Evolutionary conservation across 2,113 vertebrate genomes (phyloP), one percentile per base, ranked within the genome.

Genomic region (Sinocyclocheilus maitianheensis): DNA sequence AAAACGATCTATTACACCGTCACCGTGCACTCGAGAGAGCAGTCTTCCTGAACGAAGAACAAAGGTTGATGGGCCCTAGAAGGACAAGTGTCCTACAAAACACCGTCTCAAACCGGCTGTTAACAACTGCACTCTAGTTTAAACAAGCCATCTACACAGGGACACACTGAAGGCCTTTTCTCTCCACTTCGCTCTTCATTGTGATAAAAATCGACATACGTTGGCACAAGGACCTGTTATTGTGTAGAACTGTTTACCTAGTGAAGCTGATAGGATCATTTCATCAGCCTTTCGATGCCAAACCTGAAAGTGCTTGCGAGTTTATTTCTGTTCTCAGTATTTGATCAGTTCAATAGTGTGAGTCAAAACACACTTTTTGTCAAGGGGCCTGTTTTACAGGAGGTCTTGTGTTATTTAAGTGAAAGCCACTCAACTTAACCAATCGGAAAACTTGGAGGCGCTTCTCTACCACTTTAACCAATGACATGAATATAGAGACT

Each of bases 1-100:
- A 87, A 91, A 94, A 91, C 89, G 89, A 92, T 93, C 91, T 91
- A 92, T 89, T 51, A 43, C 51, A 62, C 53, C 90, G 90, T 87
- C 87, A 89, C 88, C 87, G 65, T n/a, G 83, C 92, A 91, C 92
- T 94, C 86, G 86, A 94, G 92, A 91, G 94, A 92, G 92, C 90
- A 81, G 87, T 94, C 93, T 93, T 93, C 90, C 82, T 83, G 71
- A 88, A 85, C 51, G 46, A 91, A 93, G 92, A 90, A 91, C 90
- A 91, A 91, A 91, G 93, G 91, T 93, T 84, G 91, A 94, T 92
- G 89, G 90, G 91, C 89, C 87, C 83, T 87, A 91, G 92, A 94
- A 94, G 92, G 92, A 93, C 93, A 80, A 94, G 93, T 91, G 92
- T 93, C 91, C 91, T 92, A 93, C 91, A 83, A 93, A 87, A 92